phyloP scores from a whole-genome alignment of 2,797 vertebrate species.

The Periparus ater region DNA sequence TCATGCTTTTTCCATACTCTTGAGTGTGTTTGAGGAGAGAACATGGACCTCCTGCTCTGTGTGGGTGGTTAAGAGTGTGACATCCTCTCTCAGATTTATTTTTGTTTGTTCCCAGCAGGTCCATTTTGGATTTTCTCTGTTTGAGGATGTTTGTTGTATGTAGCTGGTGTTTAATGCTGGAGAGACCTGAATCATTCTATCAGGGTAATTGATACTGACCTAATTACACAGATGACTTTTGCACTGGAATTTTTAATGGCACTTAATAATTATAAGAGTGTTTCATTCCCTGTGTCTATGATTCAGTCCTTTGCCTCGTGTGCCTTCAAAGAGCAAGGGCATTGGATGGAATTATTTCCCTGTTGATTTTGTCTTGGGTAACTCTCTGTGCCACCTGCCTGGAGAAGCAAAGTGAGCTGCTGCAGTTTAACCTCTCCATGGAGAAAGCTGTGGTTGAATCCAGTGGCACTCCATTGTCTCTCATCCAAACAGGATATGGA shows the following conservation, averaged over 20 bases:
- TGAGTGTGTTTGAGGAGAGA: not conserved
- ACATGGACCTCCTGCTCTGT: not conserved
- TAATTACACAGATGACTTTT: slow-evolving; percentile 2
- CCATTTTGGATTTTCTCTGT: not conserved
- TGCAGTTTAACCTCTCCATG: not conserved
- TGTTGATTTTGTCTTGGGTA: not conserved
- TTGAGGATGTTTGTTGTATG: not conserved
- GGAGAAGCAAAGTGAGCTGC: not conserved
- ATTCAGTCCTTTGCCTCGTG: not conserved
- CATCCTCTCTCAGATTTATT: not conserved
- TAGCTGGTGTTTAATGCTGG: not conserved
- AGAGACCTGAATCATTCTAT: not conserved
- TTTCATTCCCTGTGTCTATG: not conserved
- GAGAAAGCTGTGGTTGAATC: not conserved
- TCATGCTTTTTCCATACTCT: not conserved
- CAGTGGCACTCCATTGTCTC: fast-evolving
- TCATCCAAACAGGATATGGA: not conserved
- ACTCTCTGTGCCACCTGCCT: not conserved
- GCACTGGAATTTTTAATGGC: slow-evolving; percentile 11
- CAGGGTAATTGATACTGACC: slow-evolving; percentile 8
- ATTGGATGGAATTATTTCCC: not conserved
- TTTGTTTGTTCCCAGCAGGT: not conserved
- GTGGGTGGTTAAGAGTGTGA: not conserved
- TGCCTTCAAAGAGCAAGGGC: not conserved
- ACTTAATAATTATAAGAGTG: not conserved